A percentile compares a stretch with the other conserved stretches of the same genome.
Conservation (phyloP, 2,797 vertebrate species). For the Emydoidea blandingii region DNA sequence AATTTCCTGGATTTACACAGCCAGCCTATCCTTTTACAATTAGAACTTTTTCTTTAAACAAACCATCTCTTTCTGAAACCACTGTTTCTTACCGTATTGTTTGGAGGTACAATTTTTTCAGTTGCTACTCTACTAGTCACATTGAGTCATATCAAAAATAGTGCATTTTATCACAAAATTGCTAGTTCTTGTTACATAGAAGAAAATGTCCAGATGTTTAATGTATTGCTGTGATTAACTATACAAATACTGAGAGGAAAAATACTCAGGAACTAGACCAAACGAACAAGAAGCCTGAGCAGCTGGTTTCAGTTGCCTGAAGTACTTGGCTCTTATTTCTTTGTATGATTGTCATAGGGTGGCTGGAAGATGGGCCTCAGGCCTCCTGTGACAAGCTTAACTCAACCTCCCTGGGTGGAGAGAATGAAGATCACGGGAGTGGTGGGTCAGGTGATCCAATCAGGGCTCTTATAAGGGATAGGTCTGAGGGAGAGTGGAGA, state of each 20-base stretch:
- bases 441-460: too few relatives aligned
- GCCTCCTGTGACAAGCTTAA: too few relatives aligned
- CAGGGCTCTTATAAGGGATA: too few relatives aligned
- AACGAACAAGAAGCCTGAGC: conserved; percentile 39
- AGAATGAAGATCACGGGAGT: too few relatives aligned
- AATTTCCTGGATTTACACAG: too few relatives aligned
- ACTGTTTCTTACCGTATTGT: neutral
- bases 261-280: conserved; percentile 31
- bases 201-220: conserved; percentile 24
- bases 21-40: too few relatives aligned
- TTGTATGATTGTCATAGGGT: conserved; percentile 6
- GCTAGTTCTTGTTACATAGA: neutral
- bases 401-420: too few relatives aligned
- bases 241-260: conserved; percentile 32
- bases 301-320: neutral
- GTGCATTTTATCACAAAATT: conserved; percentile 11
- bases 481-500: too few relatives aligned
- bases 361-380: too few relatives aligned
- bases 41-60: neutral
- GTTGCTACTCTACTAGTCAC: neutral
- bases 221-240: conserved; percentile 36
- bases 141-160: neutral
- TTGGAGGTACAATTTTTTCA: conserved; percentile 16
- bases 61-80: neutral
- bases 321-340: conserved; percentile 33